Conservation (phyloP, 2,113 vertebrate genomes). For the Rynchops niger region DNA sequence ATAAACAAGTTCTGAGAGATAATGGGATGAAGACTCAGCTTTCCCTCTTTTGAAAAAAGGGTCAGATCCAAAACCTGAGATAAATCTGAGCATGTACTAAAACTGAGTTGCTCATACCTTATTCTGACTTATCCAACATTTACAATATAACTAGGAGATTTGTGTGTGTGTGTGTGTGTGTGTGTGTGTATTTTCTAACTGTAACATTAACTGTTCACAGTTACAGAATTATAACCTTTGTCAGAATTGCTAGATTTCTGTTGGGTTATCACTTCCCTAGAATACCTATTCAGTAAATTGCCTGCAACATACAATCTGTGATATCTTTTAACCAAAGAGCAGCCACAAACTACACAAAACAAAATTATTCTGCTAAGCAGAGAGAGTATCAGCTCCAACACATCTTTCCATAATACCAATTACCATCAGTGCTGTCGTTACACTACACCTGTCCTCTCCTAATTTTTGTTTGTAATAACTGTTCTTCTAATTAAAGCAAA, state of each 20-base stretch:
- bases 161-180: accelerated
- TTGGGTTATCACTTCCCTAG: neutral
- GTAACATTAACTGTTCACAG: neutral
- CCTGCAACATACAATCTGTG: neutral
- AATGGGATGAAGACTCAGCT: neutral
- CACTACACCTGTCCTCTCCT: neutral
- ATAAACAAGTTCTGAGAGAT: neutral
- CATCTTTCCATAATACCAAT: neutral
- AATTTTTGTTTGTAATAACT: neutral
- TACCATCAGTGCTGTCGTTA: neutral
- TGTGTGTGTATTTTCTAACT: neutral
- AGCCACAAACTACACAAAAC: neutral
- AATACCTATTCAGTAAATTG: neutral
- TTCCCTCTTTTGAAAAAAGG: neutral
- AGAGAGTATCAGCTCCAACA: neutral
- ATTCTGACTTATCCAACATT: neutral
- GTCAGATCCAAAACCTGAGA: neutral
- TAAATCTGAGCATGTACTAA: neutral
- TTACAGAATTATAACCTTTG: neutral
- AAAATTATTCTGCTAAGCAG: neutral
- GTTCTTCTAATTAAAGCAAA: neutral
- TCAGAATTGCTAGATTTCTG: neutral
- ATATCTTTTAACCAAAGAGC: neutral
- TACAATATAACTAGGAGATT: neutral
- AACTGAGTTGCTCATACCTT: neutral